These are phyloP conservation scores for Falcunculus frontatus DNA, from an alignment of 2,113 vertebrate genomes.

Conservation along the genomic window DNA sequence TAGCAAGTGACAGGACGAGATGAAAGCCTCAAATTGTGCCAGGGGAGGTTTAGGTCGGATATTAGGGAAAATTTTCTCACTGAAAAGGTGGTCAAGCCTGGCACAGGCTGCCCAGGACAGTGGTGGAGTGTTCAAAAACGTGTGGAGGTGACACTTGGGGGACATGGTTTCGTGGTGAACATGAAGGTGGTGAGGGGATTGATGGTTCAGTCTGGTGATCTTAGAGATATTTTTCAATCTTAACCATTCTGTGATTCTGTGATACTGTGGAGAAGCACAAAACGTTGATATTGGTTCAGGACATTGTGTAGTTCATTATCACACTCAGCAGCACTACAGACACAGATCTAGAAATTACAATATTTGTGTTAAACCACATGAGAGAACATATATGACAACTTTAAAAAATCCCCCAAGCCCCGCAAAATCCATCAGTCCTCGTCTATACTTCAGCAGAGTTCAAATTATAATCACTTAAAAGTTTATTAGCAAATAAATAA, in stretches of 20 bases:
- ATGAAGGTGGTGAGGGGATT: background rate
- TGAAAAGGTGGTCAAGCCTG: background rate
- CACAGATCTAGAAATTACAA: background rate
- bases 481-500: background rate
- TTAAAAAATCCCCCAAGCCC: background rate
- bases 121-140: background rate
- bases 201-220: background rate
- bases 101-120: background rate
- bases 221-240: background rate
- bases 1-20: background rate
- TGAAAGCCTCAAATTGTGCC: background rate
- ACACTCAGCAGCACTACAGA: background rate
- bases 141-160: background rate
- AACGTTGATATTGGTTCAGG: fast-evolving
- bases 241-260: background rate
- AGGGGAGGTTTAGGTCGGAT: background rate
- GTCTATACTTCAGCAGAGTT: background rate
- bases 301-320: background rate
- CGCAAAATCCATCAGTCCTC: background rate
- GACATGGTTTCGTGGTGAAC: background rate
- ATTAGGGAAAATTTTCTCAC: background rate
- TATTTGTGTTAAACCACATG: background rate
- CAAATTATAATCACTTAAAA: background rate
- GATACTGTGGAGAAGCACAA: background rate
- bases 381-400: background rate